Evolutionary conservation across 2,113 vertebrate species (phyloP), one percentile per base, ranked within the genome.

Genomic region (Phoxinus phoxinus): DNA sequence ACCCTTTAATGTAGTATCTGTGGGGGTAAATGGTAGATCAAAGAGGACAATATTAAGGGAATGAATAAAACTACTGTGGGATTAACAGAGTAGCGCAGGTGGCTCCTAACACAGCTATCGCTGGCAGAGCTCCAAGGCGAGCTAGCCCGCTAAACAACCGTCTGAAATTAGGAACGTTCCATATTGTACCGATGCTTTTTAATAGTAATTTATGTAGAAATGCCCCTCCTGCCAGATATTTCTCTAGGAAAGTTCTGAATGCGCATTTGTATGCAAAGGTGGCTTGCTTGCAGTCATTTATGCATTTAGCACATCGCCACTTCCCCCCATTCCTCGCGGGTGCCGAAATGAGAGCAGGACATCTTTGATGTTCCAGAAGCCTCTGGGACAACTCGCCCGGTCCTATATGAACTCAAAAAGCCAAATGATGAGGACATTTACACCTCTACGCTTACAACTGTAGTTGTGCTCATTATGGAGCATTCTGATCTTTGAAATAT

Each of bases 1-100:
- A 86, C 44, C 74, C 91, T 93, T 93, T 92, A 91, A 93, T 91
- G 90, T 92, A 86, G 90, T 91, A 90, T 92, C 90, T 90, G 91
- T 88, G 83, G 91, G 79, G 92, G 92, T 90, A 91, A 92, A 91
- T 81, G 85, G 90, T 2, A 93, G 91, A 91, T 94, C 92, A 92
- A 93, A 93, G 90, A 91, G 90, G 89, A 91, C 86, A 88, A 87
- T 91, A 87, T 89, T 91, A 90, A 89, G 46, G 85, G 83, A 86
- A 90, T 83, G 83, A 92, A 91, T 89, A 86, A 90, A 90, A 86
- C 87, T 85, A 90, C 81, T 88, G 77, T 44, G 87, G 90, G 90
- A 93, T 93, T 91, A 92, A 90, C 19, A 51, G 86, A 35, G 81
- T 81, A 87, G 90, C 78, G 86, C 90, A 92, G 92, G 93, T 93